phyloP scores from a whole-genome alignment of 2,888 invertebrate genomes.

The Callyntrura sp. region DNA sequence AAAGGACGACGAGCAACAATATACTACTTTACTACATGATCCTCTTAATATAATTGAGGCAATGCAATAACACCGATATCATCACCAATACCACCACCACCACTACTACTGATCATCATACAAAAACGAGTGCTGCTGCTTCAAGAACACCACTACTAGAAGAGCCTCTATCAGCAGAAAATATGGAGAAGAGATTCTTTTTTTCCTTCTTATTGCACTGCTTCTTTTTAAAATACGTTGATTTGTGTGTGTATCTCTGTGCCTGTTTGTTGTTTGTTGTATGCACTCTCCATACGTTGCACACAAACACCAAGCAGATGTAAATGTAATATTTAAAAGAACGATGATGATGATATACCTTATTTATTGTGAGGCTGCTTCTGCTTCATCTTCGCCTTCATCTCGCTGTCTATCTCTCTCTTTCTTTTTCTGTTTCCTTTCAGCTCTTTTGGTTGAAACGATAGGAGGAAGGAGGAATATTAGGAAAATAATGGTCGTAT shows the following conservation, averaged over 20 bases:
- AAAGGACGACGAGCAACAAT: slow-evolving; percentile 38
- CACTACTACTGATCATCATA: neutral
- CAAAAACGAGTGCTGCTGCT: neutral
- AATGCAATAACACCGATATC: slow-evolving; percentile 17
- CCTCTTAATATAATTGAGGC: slow-evolving; percentile 19
- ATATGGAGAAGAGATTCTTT: slow-evolving; percentile 19
- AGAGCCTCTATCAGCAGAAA: no score
- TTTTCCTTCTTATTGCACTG: neutral
- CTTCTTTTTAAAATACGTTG: no score
- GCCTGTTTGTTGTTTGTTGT: neutral
- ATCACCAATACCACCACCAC: slow-evolving; percentile 20
- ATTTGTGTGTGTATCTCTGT: no score
- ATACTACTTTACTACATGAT: no score
- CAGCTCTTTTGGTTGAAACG: neutral
- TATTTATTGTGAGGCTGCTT: neutral
- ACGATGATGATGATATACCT: neutral
- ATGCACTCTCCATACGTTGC: no score
- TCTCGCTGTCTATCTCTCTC: slow-evolving; percentile 9
- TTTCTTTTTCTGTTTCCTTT: neutral
- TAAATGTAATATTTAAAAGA: slow-evolving; percentile 40
- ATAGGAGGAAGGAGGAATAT: neutral
- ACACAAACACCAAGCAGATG: no score
- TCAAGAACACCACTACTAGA: neutral
- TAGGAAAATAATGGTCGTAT: slow-evolving; percentile 17
- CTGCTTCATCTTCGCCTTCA: slow-evolving; percentile 19